Conservation (phyloP, 1,140 invertebrate species). For the Linepithema humile region DNA sequence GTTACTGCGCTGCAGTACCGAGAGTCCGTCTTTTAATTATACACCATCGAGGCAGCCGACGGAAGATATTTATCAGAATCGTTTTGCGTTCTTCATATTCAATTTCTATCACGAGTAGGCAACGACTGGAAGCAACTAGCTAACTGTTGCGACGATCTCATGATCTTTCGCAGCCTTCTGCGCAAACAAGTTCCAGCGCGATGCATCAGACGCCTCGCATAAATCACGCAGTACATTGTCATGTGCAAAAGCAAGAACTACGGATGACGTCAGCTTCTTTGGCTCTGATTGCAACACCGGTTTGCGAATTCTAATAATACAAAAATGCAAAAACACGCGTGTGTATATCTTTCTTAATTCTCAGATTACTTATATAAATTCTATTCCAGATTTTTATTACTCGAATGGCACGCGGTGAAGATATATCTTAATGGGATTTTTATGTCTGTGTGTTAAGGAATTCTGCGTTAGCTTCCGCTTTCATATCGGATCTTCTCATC, state of each 20-base stretch:
- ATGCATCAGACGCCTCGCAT: not conserved
- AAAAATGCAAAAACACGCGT: too few species aligned
- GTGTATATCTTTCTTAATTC: not conserved
- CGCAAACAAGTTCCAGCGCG: not conserved
- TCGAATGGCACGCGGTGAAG: not conserved
- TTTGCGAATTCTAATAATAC: conserved; percentile 3
- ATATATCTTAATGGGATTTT: conserved; percentile 1
- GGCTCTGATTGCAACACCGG: conserved; percentile 12
- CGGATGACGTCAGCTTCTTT: not conserved
- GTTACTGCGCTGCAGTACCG: not conserved
- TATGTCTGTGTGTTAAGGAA: conserved; percentile 15
- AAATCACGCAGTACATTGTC: not conserved
- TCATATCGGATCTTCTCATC: conserved; percentile 18
- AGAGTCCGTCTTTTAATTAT: conserved; percentile 22
- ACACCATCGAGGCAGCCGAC: not conserved
- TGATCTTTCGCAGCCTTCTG: not conserved
- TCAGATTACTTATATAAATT: not conserved
- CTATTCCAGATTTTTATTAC: not conserved
- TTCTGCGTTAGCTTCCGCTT: conserved; percentile 40
- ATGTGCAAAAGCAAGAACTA: conserved; percentile 12
- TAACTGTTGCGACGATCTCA: not conserved
- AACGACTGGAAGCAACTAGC: not conserved
- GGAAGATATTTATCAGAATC: conserved; percentile 39
- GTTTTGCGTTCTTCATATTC: not conserved
- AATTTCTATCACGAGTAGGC: conserved; percentile 2